A percentile compares a stretch with the other conserved stretches of the same genome.
phyloP scores from a whole-genome alignment of 2,113 vertebrate genomes.

The Phrynocephalus versicolor region DNA sequence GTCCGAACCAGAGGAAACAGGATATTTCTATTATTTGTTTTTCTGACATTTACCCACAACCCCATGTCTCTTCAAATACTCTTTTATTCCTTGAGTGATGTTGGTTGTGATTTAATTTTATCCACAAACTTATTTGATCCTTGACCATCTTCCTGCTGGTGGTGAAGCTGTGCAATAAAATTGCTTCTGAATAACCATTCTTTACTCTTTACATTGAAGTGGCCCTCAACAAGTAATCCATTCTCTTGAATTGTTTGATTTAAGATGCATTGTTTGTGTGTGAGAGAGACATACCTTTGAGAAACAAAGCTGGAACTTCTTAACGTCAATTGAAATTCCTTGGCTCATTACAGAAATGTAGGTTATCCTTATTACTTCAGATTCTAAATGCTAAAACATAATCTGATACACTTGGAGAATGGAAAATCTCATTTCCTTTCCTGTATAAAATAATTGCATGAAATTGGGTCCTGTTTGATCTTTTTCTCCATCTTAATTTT shows the following conservation, averaged over 20 bases:
- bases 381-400: not conserved
- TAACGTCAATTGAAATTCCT: not conserved
- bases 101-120: not conserved
- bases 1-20: not conserved
- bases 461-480: not conserved
- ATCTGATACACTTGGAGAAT: not conserved
- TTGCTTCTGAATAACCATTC: not conserved
- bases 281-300: not conserved
- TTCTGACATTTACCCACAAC: not conserved
- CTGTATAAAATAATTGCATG: not conserved
- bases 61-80: not conserved
- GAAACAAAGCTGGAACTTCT: not conserved
- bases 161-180: not conserved
- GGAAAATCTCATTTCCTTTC: not conserved
- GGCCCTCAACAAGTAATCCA: not conserved
- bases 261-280: not conserved
- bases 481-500: not conserved
- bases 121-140: not conserved
- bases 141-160: not conserved
- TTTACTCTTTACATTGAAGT: not conserved
- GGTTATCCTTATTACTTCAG: not conserved
- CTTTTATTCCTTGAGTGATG: not conserved
- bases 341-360: not conserved
- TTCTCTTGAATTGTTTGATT: not conserved
- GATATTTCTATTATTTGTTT: not conserved